Evolutionary conservation across 2,113 vertebrate species (phyloP), one percentile per base, ranked within the genome.

Genomic region (Oreochromis tanganicae): DNA sequence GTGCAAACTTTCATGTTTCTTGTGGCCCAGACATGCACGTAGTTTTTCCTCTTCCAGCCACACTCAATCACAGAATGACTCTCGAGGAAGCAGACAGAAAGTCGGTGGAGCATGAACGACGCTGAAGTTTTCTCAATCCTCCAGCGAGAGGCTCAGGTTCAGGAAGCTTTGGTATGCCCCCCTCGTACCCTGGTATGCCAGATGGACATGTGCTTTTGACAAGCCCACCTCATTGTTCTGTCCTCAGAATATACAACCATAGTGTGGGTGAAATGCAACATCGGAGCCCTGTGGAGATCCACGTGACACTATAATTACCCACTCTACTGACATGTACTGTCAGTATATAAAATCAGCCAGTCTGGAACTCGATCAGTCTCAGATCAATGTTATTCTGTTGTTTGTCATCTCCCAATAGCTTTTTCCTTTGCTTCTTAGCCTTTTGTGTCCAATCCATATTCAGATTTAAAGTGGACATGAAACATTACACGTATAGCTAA

Each of bases 1-100:
- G 88, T 82, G 50, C 90, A 93, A 92, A 93, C 90, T 81, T 95
- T 86, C 85, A 80, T 95, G 93, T 95, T 95, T 92, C 92, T 87
- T 88, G 85, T 87, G 85, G 89, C 91, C 88, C 9, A 41, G 91
- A 91, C 91, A 86, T 82, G 85, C 87, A 73, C 71, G 9, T 85
- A 54, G 88, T 63, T 52, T 43, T 68, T 80, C 43, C 57, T 71
- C 75, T 68, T 46, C 83, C 88, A 88, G 90, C 86, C 89, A 88
- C 41, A 54, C 89, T 94, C 92, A 94, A 93, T 95, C 93, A 93
- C 90, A 84, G 84, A 85, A 83, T 57, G 52, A 61, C 85, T 92
- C 88, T 84, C 38, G 82, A 90, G 86, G 68, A 91, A 93, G 90
- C 94, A 93, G 92, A 93, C 93, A 89, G 89, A 79, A 85, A 91